Evolutionary conservation across 2,888 invertebrate genomes (phyloP).

Genomic region (Leistus spinibarbis): DNA sequence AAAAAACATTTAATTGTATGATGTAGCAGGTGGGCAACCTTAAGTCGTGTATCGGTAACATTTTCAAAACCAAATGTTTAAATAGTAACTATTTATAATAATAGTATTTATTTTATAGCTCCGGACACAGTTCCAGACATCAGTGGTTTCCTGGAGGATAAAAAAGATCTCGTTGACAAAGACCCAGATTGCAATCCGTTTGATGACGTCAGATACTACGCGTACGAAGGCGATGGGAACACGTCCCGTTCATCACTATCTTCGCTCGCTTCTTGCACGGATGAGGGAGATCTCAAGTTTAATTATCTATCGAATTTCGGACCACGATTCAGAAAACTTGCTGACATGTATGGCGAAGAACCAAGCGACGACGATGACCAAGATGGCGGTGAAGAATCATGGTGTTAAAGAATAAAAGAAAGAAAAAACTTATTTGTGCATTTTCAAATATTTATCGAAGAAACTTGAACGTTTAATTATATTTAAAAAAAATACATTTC

Average conservation of each 20-base stretch:
- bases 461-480: background rate
- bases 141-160: slow-evolving; percentile 87
- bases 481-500: slow-evolving; percentile 4
- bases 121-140: slow-evolving; percentile 79
- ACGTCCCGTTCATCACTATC: slow-evolving; percentile 88
- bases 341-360: slow-evolving; percentile 93
- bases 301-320: slow-evolving; percentile 95
- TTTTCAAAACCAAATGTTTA: too few relatives aligned
- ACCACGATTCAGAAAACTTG: slow-evolving; percentile 91
- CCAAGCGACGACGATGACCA: slow-evolving; percentile 81
- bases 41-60: too few relatives aligned
- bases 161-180: slow-evolving; percentile 87
- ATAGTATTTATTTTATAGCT: slow-evolving; percentile 47
- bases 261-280: slow-evolving; percentile 89
- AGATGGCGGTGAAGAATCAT: slow-evolving; percentile 79
- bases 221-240: slow-evolving; percentile 96
- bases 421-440: slow-evolving; percentile 12
- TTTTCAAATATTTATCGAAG: slow-evolving; percentile 4
- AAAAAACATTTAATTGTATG: too few relatives aligned
- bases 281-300: slow-evolving; percentile 91
- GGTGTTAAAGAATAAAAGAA: slow-evolving; percentile 66
- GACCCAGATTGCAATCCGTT: slow-evolving; percentile 91
- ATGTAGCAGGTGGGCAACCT: too few relatives aligned
- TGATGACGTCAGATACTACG: slow-evolving; percentile 97
- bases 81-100: background rate